Percentiles rank a stretch among this genome's conserved stretches.
Conservation (phyloP, 2,113 vertebrate genomes). For the Dromiciops gliroides region DNA sequence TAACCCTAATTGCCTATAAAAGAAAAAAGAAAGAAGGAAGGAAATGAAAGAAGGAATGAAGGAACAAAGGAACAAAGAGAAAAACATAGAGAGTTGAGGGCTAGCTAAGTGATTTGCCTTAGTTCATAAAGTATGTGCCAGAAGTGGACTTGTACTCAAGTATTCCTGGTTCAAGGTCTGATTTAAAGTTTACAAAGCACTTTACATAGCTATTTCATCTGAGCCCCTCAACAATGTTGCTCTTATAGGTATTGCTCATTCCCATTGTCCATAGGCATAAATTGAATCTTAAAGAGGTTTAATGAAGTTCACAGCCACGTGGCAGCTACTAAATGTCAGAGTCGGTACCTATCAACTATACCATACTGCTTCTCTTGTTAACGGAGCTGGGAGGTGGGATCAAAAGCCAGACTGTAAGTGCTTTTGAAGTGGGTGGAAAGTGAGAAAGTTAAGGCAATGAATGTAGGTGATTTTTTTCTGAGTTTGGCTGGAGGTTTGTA, state of each 20-base stretch:
- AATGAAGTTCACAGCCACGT: neutral
- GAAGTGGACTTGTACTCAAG: neutral
- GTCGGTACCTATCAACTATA: neutral
- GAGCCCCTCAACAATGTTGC: neutral
- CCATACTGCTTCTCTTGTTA: neutral
- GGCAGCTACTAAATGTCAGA: neutral
- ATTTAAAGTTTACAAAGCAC: neutral
- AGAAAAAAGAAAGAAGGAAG: no score
- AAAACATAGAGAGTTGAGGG: neutral
- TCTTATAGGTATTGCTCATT: neutral
- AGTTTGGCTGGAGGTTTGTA: neutral
- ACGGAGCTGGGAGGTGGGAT: neutral
- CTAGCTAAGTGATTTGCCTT: neutral
- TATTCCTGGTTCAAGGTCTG: neutral
- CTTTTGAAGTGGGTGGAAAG: neutral
- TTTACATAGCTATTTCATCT: neutral
- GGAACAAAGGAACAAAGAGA: neutral
- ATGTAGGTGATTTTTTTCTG: neutral
- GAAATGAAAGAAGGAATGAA: no score
- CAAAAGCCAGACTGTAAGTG: neutral
- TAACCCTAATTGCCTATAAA: neutral
- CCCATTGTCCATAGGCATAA: neutral
- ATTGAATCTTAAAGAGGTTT: neutral
- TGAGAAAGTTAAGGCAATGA: neutral
- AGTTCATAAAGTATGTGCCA: neutral